phyloP scores from a whole-genome alignment of 2,888 invertebrate species.

The Pollenia griseotomentosa region DNA sequence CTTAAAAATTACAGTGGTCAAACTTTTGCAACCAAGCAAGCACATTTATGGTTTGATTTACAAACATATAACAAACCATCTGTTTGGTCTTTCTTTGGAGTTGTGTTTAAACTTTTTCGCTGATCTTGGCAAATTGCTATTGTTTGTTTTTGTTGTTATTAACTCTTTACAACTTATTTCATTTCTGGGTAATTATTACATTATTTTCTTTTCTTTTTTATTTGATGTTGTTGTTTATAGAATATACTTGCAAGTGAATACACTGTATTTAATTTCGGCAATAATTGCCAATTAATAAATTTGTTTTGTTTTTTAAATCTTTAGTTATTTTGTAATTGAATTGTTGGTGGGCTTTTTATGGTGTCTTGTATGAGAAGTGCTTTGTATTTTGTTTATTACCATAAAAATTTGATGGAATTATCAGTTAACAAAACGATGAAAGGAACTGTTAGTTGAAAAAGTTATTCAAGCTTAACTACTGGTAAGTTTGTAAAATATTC shows the following conservation, averaged over 20 bases:
- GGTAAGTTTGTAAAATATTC: slow-evolving; percentile 35
- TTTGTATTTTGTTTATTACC: slow-evolving; percentile 8
- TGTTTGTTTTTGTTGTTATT: slow-evolving; percentile 23
- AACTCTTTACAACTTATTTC: slow-evolving; percentile 45
- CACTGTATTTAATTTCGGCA: slow-evolving; percentile 23
- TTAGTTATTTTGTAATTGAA: slow-evolving; percentile 39
- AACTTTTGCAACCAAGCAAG: background rate
- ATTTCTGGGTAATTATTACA: slow-evolving; percentile 68
- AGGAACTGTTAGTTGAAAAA: slow-evolving; percentile 10
- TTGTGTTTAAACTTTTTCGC: slow-evolving; percentile 32
- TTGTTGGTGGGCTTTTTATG: slow-evolving; percentile 45
- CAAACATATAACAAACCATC: background rate
- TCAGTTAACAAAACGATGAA: slow-evolving; percentile 13
- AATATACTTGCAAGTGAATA: slow-evolving; percentile 12
- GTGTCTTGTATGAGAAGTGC: slow-evolving; percentile 44
- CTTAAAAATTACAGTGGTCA: background rate
- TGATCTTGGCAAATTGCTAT: slow-evolving; percentile 54
- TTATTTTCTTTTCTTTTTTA: slow-evolving; percentile 39
- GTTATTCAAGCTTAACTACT: slow-evolving; percentile 10
- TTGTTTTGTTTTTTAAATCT: slow-evolving; percentile 44
- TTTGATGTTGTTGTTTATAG: slow-evolving; percentile 40
- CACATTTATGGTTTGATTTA: slow-evolving; percentile 1
- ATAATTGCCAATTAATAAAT: slow-evolving; percentile 33
- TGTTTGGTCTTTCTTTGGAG: background rate
- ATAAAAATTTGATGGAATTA: background rate